Evolutionary conservation across 2,888 invertebrate genomes (phyloP).

Genomic region (Hydropsyche betteni): DNA sequence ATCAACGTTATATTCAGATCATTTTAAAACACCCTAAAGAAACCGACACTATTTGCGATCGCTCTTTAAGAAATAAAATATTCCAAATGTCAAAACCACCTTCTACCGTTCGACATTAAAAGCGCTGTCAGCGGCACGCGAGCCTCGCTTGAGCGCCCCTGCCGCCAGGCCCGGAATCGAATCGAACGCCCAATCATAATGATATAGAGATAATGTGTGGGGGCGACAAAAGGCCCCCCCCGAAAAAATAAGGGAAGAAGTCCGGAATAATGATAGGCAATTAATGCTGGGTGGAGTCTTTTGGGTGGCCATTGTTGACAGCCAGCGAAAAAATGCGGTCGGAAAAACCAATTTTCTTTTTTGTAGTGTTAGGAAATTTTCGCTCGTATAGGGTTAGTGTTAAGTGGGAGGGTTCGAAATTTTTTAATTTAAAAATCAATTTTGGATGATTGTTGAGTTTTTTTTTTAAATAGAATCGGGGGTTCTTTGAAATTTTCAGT

Average conservation of each 20-base stretch:
- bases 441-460: no score
- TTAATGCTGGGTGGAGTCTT: slow-evolving; percentile 43
- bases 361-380: no score
- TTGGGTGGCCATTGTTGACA: slow-evolving; percentile 36
- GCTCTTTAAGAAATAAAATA: no score
- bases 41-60: no score
- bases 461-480: no score
- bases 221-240: slow-evolving; percentile 23
- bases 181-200: slow-evolving; percentile 51
- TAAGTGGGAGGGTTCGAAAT: no score
- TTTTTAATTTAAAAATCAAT: no score
- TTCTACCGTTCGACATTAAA: background rate
- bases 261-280: slow-evolving; percentile 49
- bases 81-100: no score
- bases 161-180: slow-evolving; percentile 41
- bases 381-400: no score
- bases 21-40: no score
- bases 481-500: no score
- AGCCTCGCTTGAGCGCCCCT: slow-evolving; percentile 41
- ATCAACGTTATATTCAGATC: no score
- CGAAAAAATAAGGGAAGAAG: slow-evolving; percentile 17
- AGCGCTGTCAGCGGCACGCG: slow-evolving; percentile 4
- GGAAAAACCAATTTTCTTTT: slow-evolving; percentile 29
- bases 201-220: slow-evolving; percentile 50
- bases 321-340: slow-evolving; percentile 11